Conservation (phyloP, 2,113 vertebrate species). For the Coregonus clupeaformis region DNA sequence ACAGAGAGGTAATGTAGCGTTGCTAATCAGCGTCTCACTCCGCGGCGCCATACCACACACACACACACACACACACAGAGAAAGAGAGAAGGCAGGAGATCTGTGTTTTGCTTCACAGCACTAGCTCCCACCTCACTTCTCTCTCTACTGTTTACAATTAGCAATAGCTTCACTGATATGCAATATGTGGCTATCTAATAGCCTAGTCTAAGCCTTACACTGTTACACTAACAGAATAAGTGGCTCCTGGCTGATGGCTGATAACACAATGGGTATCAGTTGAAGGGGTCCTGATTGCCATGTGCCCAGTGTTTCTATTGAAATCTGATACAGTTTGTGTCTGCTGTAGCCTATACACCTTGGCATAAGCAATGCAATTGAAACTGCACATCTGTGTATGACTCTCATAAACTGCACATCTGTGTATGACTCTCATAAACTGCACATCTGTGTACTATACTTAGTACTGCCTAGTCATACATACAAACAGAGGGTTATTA, state of each 20-base stretch:
- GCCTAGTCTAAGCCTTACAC: conserved; percentile 29
- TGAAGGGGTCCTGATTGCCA: no score
- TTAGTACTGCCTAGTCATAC: conserved; percentile 33
- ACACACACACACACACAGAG: no score
- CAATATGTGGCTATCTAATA: conserved; percentile 32
- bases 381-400: not conserved
- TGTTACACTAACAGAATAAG: conserved; percentile 17
- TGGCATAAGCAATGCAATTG: not conserved
- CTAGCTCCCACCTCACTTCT: conserved; percentile 42
- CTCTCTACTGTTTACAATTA: conserved; percentile 62
- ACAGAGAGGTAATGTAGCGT: conserved; percentile 67
- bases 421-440: not conserved
- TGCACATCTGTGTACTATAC: not conserved
- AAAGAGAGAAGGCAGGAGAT: conserved; percentile 34
- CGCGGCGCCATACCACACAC: conserved; percentile 25
- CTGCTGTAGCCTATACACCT: not conserved
- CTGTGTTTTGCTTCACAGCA: conserved; percentile 53
- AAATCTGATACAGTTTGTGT: no score
- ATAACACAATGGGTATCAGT: no score
- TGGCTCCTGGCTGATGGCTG: no score
- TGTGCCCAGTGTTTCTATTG: no score
- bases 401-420: not conserved
- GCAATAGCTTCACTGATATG: conserved; percentile 48
- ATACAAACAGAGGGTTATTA: conserved; percentile 26
- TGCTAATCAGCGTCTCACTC: conserved; percentile 69